Evolutionary conservation across 2,888 invertebrate genomes (phyloP), one percentile per base, ranked within the genome.

Genomic region (Cephonodes hylas): DNA sequence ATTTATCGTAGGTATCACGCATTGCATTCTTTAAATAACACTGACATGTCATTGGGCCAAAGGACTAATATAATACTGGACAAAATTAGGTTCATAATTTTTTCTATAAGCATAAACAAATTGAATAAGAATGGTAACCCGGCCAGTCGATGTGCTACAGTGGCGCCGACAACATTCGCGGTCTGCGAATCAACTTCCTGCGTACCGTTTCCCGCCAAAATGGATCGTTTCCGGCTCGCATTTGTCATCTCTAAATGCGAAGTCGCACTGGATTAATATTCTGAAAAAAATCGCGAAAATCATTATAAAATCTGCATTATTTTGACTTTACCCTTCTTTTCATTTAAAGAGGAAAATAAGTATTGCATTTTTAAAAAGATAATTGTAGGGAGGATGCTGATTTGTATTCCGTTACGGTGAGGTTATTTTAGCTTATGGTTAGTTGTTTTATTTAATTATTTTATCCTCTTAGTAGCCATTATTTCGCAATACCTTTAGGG

Each of bases 111-210:
- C 38, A 60, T 38, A 42, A 42, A 42, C 48, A 48, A 60, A 48
- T 38, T 22, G 10, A 48, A n/a, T 25, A 27, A 60, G 72, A 70
- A 73, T 67, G 64, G 71, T 73, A 82, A 79, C 79, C 71, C 77
- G 68, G 69, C 64, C 69, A 64, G 65, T 66, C 60, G 61, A 62
- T 67, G 63, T 72, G 67, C 74, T 75, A 77, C 79, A 68, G 74
- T 87, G 91, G 91, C 91, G 91, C 90, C 80, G 73, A 75, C 82
- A 79, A 83, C 86, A 87, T 91, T 92, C 89, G 91, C 86, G 90
- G 91, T 90, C 85, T 85, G 78, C 85, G 91, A 84, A 90, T 89
- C 88, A 80, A 88, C 88, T 92, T 93, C 93, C 93, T 84, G 91
- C 75, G 82, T 74, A 79, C 83, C 85, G 88, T 88, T 92, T 92